Percentiles rank a stretch among this genome's conserved stretches.
Evolutionary conservation across 1,140 invertebrate species (phyloP).

Genomic region (Theocolax elegans): DNA sequence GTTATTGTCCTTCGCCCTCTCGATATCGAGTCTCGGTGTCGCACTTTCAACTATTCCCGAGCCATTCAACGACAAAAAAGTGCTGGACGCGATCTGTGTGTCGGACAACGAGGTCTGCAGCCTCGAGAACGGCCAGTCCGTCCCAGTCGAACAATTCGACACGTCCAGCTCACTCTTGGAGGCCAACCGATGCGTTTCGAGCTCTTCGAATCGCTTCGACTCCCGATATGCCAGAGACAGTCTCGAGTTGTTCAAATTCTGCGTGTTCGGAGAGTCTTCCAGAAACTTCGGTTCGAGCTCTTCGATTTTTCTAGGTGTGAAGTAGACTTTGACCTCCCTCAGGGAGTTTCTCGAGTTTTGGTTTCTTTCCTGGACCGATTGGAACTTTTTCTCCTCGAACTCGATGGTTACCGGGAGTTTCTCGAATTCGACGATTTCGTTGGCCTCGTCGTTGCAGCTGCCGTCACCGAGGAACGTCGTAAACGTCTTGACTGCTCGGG

Average conservation of each 20-base stretch:
- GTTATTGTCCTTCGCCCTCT: background rate
- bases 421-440: background rate
- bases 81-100: constrained; percentile 44
- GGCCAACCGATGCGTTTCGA: constrained; percentile 6
- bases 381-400: constrained; percentile 18
- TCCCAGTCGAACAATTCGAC: constrained; percentile 31
- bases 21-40: background rate
- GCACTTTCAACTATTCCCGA: background rate
- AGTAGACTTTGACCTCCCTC: constrained; percentile 41
- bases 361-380: constrained; percentile 52
- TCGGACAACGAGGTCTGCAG: constrained; percentile 49
- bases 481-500: background rate
- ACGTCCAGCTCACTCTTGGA: constrained; percentile 48
- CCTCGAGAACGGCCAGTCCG: constrained; percentile 42
- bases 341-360: constrained; percentile 58
- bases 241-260: constrained; percentile 51
- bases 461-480: constrained; percentile 3
- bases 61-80: background rate
- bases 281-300: background rate
- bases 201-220: constrained; percentile 7
- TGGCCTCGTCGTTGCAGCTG: background rate
- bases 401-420: background rate
- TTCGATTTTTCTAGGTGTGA: background rate
- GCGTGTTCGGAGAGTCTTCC: constrained; percentile 48
- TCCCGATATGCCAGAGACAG: constrained; percentile 50